A percentile compares a stretch with the other conserved stretches of the same genome.
Conservation (phyloP, 2,113 vertebrate species). For the Sphyrna mokarran region DNA sequence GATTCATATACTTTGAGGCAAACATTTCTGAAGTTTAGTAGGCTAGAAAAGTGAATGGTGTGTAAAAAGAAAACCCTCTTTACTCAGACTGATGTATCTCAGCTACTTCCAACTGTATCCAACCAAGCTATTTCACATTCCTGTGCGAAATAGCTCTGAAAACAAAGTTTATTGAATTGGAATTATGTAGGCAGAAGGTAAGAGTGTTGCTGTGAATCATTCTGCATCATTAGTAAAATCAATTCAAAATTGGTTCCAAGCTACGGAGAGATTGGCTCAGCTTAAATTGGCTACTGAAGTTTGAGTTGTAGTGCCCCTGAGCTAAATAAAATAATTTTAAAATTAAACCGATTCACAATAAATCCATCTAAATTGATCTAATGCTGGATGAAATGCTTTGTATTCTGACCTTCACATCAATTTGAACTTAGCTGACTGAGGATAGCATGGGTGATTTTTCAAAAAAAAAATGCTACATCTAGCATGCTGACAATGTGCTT, state of each 20-base stretch:
- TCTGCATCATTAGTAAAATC: slow-evolving; percentile 27
- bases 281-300: not conserved
- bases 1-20: not conserved
- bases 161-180: not conserved
- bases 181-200: not conserved
- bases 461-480: not conserved
- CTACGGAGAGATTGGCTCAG: too few relatives aligned
- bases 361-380: slow-evolving; percentile 26
- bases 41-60: not conserved
- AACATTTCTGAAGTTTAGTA: not conserved
- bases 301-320: not conserved
- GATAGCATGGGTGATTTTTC: not conserved
- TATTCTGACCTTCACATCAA: slow-evolving; percentile 3
- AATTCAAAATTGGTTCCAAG: slow-evolving; percentile 19
- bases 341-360: slow-evolving; percentile 27
- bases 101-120: not conserved
- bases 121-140: not conserved
- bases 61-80: not conserved
- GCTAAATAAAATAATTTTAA: slow-evolving; percentile 16
- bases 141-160: not conserved
- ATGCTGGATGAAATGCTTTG: not conserved
- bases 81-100: slow-evolving; percentile 10
- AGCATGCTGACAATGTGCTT: slow-evolving; percentile 1
- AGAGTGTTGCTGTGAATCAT: not conserved
- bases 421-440: not conserved